A percentile compares a stretch with the other conserved stretches of the same genome.
phyloP scores from a whole-genome alignment of 2,888 invertebrate species.

The Drosophila quinaria region DNA sequence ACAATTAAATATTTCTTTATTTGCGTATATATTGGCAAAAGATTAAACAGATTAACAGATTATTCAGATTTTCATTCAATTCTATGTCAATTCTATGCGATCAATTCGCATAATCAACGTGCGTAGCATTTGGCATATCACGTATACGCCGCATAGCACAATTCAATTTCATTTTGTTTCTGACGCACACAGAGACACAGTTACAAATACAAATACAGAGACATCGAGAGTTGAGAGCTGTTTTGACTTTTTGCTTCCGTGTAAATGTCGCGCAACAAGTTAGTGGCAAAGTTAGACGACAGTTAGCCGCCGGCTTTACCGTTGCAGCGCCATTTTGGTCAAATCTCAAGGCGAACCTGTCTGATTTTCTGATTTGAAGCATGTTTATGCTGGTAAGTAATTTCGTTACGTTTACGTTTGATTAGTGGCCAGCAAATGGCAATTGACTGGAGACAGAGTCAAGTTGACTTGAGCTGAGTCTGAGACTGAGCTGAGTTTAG shows the following conservation, averaged over 20 bases:
- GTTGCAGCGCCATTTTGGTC: slow-evolving; percentile 79
- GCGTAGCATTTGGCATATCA: slow-evolving; percentile 65
- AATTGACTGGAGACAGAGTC: slow-evolving; percentile 62
- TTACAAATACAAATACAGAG: slow-evolving; percentile 4
- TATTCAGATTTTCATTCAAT: neutral
- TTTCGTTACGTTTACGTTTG: slow-evolving; percentile 79
- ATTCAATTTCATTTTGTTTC: slow-evolving; percentile 15
- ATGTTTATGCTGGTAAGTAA: slow-evolving; percentile 72
- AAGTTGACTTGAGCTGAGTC: slow-evolving; percentile 7
- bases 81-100: slow-evolving; percentile 13
- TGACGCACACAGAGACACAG: slow-evolving; percentile 11
- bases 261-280: slow-evolving; percentile 84
- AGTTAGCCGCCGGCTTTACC: slow-evolving; percentile 60
- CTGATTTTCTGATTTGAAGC: slow-evolving; percentile 75
- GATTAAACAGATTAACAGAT: neutral
- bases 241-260: slow-evolving; percentile 77
- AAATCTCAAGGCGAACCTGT: slow-evolving; percentile 84
- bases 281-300: slow-evolving; percentile 55
- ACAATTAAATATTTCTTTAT: neutral
- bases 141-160: slow-evolving; percentile 66
- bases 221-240: slow-evolving; percentile 2
- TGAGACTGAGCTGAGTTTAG: slow-evolving; percentile 8
- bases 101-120: slow-evolving; percentile 24
- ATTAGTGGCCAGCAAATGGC: slow-evolving; percentile 80
- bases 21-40: neutral